A percentile compares a stretch with the other conserved stretches of the same genome.
Evolutionary conservation across 2,797 vertebrate species (phyloP).

Genomic region (Alcedo atthis): DNA sequence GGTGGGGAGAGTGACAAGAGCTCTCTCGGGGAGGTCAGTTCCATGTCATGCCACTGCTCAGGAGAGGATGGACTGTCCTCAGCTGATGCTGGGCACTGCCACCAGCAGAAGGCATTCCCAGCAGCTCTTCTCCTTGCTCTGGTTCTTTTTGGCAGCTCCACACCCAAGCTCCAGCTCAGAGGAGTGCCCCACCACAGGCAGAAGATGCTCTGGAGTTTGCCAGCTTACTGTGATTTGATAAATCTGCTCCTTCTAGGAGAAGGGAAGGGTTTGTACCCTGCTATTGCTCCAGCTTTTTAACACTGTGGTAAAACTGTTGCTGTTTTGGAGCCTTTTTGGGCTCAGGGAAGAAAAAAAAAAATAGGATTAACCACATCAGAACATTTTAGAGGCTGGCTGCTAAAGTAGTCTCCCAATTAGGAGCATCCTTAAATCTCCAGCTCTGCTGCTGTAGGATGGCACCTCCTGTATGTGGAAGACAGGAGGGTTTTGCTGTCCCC

Average conservation of each 20-base stretch:
- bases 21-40: accelerated
- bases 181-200: too few relatives aligned
- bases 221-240: neutral
- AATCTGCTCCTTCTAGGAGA: neutral
- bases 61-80: neutral
- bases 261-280: neutral
- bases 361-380: neutral
- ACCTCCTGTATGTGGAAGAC: neutral
- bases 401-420: neutral
- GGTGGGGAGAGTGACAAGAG: neutral
- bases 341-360: neutral
- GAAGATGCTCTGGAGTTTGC: neutral
- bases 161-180: accelerated
- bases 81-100: neutral
- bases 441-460: neutral
- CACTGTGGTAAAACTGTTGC: neutral
- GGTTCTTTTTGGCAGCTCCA: neutral
- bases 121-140: neutral
- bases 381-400: neutral
- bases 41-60: accelerated
- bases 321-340: neutral
- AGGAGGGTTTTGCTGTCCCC: neutral
- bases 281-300: neutral
- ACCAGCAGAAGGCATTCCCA: neutral
- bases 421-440: neutral